Percentiles rank a stretch among this genome's conserved stretches.
Conservation (phyloP, 2,888 invertebrate genomes). For the Furcula furcula region DNA sequence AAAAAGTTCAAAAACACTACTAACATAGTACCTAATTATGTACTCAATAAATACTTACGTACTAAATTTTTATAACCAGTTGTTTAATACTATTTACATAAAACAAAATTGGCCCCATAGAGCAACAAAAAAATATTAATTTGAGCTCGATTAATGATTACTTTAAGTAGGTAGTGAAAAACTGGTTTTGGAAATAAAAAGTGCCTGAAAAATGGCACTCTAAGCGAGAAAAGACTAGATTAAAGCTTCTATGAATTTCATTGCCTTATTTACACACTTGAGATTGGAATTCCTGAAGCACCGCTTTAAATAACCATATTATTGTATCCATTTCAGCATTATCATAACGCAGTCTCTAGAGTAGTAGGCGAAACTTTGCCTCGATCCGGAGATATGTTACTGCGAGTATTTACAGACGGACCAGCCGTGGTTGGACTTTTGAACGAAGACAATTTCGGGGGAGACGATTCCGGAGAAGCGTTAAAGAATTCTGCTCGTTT, state of each 20-base stretch:
- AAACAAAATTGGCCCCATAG: conserved; percentile 72
- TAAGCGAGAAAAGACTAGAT: conserved; percentile 77
- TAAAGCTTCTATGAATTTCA: conserved; percentile 77
- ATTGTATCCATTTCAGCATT: conserved; percentile 18
- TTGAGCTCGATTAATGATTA: conserved; percentile 51
- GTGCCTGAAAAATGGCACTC: conserved; percentile 67
- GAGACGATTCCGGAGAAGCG: conserved; percentile 58
- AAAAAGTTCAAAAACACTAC: conserved; percentile 72
- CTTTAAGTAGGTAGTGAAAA: conserved; percentile 37
- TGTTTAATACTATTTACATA: conserved; percentile 50
- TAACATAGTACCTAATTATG: conserved; percentile 52
- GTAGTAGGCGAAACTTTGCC: conserved; percentile 73
- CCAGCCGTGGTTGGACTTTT: conserved; percentile 50
- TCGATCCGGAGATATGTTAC: conserved; percentile 60
- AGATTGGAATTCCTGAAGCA: conserved; percentile 53
- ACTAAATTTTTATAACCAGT: conserved; percentile 54
- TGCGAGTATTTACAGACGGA: conserved; percentile 36
- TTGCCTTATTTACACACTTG: conserved; percentile 49
- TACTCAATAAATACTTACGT: conserved; percentile 78
- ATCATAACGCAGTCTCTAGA: conserved; percentile 85
- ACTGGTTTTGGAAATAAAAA: conserved; percentile 51
- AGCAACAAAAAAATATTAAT: conserved; percentile 47
- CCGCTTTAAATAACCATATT: conserved; percentile 36
- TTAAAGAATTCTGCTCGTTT: conserved; percentile 83
- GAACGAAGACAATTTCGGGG: conserved; percentile 66